Percentiles rank a stretch among this genome's conserved stretches.
Evolutionary conservation across 92 coral and sea anemone genomes (phyloP).

Genomic region (Desmophyllum pertusum): DNA sequence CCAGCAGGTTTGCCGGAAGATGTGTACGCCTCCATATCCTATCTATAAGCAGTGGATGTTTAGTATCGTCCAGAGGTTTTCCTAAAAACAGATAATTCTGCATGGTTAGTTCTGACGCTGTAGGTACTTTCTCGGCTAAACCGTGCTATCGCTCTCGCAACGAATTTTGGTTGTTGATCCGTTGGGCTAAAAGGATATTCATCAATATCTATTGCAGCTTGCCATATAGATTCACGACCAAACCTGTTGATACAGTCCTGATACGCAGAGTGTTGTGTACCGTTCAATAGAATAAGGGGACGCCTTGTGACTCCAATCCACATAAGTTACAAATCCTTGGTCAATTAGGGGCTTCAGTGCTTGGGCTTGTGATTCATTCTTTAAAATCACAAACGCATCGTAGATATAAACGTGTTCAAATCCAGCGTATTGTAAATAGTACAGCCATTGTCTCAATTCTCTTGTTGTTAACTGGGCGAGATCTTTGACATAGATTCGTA

Average conservation of each 20-base stretch:
- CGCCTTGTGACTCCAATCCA: conserved; percentile 66
- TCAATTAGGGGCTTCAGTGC: conserved; percentile 51
- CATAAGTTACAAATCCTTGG: conserved; percentile 69
- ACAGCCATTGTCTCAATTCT: conserved; percentile 68
- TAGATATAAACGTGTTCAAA: conserved; percentile 68
- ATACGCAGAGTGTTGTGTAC: conserved; percentile 66
- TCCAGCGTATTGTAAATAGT: conserved; percentile 66
- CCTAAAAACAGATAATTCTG: conserved; percentile 69
- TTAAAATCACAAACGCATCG: conserved; percentile 65
- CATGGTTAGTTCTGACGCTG: conserved; percentile 58
- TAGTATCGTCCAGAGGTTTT: conserved; percentile 57
- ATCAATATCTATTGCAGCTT: conserved; percentile 64
- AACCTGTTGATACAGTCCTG: conserved; percentile 51
- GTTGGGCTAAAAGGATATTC: conserved; percentile 64
- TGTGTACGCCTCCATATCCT: conserved; percentile 66
- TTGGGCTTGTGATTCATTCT: conserved; percentile 60
- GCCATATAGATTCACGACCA: conserved; percentile 52
- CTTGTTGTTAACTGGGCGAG: conserved; percentile 60
- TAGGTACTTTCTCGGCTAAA: conserved; percentile 20
- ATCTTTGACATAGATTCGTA: conserved; percentile 58
- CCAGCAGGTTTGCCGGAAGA: conserved; percentile 54
- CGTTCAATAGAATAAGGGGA: conserved; percentile 63
- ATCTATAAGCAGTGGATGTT: conserved; percentile 59
- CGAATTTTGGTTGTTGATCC: conserved; percentile 43
- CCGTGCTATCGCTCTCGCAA: conserved; percentile 22